Conservation (phyloP, 1,140 invertebrate species). For the Pogonus chalceus region DNA sequence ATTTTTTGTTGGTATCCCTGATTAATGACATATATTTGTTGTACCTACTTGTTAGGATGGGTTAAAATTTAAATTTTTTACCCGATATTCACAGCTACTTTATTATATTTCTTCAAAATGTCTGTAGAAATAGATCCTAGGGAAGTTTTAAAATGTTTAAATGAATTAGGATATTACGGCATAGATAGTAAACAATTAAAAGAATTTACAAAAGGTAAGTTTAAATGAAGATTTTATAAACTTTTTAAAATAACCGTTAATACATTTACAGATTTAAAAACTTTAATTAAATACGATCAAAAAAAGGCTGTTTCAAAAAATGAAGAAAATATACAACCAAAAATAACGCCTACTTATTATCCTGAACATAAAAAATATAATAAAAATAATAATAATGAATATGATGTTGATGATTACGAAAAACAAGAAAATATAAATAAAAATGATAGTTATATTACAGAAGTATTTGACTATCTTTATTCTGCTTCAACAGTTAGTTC, state of each 20-base stretch:
- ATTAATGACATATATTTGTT: no score
- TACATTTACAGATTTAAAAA: slow-evolving; percentile 44
- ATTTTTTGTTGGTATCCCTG: no score
- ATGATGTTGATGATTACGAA: not conserved
- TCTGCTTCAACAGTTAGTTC: slow-evolving; percentile 15
- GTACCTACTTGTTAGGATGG: no score
- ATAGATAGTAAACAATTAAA: slow-evolving; percentile 40
- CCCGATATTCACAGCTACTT: no score
- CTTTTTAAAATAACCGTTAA: slow-evolving; percentile 8
- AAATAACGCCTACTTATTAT: slow-evolving; percentile 9
- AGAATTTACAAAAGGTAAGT: slow-evolving; percentile 40
- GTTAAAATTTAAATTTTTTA: no score
- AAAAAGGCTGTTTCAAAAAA: slow-evolving; percentile 17
- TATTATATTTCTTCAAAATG: no score
- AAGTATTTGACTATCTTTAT: slow-evolving; percentile 17
- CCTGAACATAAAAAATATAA: slow-evolving; percentile 7
- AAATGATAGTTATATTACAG: not conserved
- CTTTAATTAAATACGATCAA: slow-evolving; percentile 44
- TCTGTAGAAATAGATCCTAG: slow-evolving; percentile 33
- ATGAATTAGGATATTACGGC: slow-evolving; percentile 41
- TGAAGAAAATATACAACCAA: slow-evolving; percentile 13
- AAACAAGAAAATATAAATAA: slow-evolving; percentile 3
- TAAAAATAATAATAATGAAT: slow-evolving; percentile 10
- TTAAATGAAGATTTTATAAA: slow-evolving; percentile 6
- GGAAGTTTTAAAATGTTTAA: slow-evolving; percentile 39